These are phyloP conservation scores for Anguilla pacifica DNA, from an alignment of 2,797 vertebrate species.

Conservation along the genomic window DNA sequence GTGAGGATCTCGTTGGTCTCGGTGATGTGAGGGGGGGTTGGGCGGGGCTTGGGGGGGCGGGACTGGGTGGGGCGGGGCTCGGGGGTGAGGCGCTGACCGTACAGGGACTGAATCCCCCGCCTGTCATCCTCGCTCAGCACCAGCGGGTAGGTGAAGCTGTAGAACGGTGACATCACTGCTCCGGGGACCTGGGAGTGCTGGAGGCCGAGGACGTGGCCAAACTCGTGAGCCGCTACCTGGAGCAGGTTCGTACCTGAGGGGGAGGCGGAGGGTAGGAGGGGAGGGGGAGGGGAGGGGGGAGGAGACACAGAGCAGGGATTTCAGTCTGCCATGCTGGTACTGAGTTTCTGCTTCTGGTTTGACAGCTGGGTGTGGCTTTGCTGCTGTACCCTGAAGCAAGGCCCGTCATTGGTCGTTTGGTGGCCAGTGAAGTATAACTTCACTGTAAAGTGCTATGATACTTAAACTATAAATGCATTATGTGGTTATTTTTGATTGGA, in stretches of 20 bases:
- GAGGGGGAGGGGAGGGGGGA: not conserved
- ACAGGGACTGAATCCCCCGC: conserved; percentile 87
- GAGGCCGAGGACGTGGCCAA: conserved; percentile 90
- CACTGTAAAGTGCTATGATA: too few relatives aligned
- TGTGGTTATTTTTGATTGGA: not conserved
- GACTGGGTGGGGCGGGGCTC: not conserved
- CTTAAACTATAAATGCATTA: too few relatives aligned
- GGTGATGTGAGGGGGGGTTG: conserved; percentile 19
- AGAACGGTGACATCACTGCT: conserved; percentile 92
- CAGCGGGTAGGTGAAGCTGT: conserved; percentile 88
- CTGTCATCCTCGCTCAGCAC: conserved; percentile 87
- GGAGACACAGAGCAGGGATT: not conserved
- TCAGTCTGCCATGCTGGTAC: too few relatives aligned
- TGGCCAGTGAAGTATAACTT: too few relatives aligned
- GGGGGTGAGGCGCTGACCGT: conserved; percentile 62
- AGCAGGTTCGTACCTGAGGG: conserved; percentile 89
- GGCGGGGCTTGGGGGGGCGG: conserved; percentile 54
- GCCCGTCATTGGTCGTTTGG: not conserved
- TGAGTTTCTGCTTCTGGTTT: too few relatives aligned
- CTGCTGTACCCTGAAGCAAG: not conserved
- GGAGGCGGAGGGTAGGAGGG: not conserved
- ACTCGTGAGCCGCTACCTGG: conserved; percentile 94
- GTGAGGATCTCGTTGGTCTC: conserved; percentile 79
- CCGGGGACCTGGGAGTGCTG: conserved; percentile 86
- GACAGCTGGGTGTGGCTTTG: too few relatives aligned